Base-by-base conservation (phyloP, 2,113 vertebrate genomes). In the Isichthys henryi region DNA sequence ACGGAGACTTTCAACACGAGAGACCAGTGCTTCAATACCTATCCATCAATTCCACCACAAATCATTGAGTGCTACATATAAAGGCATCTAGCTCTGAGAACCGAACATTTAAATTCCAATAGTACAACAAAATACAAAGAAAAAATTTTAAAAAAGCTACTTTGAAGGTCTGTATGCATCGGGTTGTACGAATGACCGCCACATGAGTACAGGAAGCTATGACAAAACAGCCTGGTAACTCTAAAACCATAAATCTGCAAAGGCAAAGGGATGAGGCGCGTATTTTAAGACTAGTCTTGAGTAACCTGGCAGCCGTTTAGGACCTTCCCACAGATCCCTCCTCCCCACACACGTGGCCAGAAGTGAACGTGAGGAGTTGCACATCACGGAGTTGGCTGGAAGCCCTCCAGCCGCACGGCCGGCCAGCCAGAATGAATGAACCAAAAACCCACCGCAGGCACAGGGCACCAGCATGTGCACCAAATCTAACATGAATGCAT, bases 321-420 rank as follows among this genome's bases (percentile, higher is more conserved):
- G 21, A 50, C 5, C 49, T 46, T n/a, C 35, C 85, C 23, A 70
- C 88, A 74, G 17, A 49, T 17, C 89, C 62, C 89, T 48, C 66
- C 83, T 15, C n/a, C 46, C 74, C 23, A 66, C 27, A 53, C 66
- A 88, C 46, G 13, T 15, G 49, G 88, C 86, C 77, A 88, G 56
- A 70, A 92, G 91, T 84, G 43, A 93, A 95, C 94, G 94, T 96
- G 95, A 94, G 87, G 90, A 94, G 91, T 91, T 91, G 95, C 95
- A 95, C 93, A 93, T 92, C 90, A 45, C 90, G 74, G 87, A 0
- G 4, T 31, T 50, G 62, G 84, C 53, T 53, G 58, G 43, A 19
- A 43, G 11, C 3, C 0, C 90, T 92, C 86, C 90, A 43, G 90
- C 83, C 88, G 27, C 7, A 90, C 0, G 0, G 17, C 52, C 52